These are phyloP conservation scores for Ctenodactylus gundi DNA, from an alignment of 2,113 vertebrate species.

Conservation along the genomic window DNA sequence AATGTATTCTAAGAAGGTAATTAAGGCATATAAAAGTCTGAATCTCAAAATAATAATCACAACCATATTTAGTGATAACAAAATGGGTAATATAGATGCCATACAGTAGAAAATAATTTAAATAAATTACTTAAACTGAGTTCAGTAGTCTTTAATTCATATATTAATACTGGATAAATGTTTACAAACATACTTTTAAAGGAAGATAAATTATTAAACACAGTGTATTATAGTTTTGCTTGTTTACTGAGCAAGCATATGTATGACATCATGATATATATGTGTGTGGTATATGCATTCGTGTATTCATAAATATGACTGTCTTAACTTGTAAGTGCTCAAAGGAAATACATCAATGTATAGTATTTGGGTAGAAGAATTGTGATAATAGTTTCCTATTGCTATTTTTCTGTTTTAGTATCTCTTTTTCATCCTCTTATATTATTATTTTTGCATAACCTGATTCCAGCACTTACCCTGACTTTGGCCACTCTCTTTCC, in stretches of 20 bases:
- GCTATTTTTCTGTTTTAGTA: background rate
- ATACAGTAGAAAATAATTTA: background rate
- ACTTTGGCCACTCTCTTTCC: background rate
- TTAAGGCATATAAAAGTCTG: background rate
- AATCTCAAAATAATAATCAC: background rate
- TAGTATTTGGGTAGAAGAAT: background rate
- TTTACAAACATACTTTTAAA: background rate
- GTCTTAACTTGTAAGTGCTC: background rate
- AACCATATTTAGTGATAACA: constrained; percentile 16
- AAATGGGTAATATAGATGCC: background rate
- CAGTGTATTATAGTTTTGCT: background rate
- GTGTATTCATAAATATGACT: background rate
- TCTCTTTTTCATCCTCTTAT: background rate
- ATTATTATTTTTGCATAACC: background rate
- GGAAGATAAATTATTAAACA: background rate
- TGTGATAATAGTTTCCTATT: background rate
- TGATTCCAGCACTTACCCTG: background rate
- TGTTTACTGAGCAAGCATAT: background rate
- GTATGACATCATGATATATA: background rate
- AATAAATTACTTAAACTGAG: background rate
- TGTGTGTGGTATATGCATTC: background rate
- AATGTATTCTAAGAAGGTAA: background rate
- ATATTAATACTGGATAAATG: background rate
- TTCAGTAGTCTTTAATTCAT: background rate
- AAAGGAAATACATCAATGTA: background rate